Evolutionary conservation across 2,888 invertebrate species (phyloP), one percentile per base, ranked within the genome.

Genomic region (Parapristionchus giblindavisi): DNA sequence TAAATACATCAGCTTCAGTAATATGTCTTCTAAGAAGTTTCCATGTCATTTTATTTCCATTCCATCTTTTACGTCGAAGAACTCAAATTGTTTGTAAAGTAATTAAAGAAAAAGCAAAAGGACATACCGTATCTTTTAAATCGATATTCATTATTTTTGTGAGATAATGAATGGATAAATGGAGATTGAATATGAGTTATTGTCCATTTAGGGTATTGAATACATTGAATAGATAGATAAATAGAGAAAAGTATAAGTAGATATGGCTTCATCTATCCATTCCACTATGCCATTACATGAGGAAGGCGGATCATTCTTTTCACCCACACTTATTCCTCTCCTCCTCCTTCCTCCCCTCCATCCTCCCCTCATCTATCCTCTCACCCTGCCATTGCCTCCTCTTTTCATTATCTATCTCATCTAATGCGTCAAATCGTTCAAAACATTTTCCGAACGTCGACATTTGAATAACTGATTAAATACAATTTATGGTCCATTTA

Each of bases 21-120:
- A 82, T 75, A 56, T 82, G 80, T 32, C 77, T 75, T 0, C 78
- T 66, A 43, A 76, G 75, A 34, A 82, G 72, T 54, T 77, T 75
- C 82, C 82, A 82, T 2, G 77, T 77, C 29, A 82, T 66, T 6
- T 43, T 70, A 54, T 76, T 76, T 27, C 76, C 75, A 24, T 63
- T 76, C 82, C 82, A 82, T 68, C 80, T 76, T 56, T 79, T 79
- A 38, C 75, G 75, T 38, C 79, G 74, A 1, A 79, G 65, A 11
- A 78, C 81, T 81, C 54, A 27, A 78, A 63, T 38, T 14, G 24
- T 14, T 29, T n/a, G n/a, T n/a, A n/a, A 8, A 54, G 21, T 29
- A 36, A 60, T 36, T 34, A 34, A 1, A 24, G 38, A 63, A 1
- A 11, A 21, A 27, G 43, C 2, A 21, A 43, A 27, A 14, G 48